These are phyloP conservation scores for Thalassoma bifasciatum DNA, from an alignment of 2,113 vertebrate species.

Conservation along the genomic window DNA sequence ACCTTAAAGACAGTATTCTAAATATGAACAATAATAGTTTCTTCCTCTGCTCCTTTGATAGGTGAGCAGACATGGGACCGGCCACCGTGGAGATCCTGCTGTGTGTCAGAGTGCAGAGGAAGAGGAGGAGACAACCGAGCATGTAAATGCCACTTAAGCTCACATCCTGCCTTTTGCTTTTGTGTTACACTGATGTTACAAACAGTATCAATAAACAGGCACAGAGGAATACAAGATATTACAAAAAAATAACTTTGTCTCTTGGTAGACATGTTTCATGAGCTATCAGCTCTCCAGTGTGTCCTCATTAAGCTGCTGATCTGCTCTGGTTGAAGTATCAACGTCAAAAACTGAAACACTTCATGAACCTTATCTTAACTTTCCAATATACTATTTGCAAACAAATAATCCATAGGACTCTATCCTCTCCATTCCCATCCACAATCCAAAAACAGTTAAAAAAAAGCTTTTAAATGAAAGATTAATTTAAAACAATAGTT, in stretches of 20 bases:
- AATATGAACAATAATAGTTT: too few species aligned
- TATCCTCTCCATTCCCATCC: too few species aligned
- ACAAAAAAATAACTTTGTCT: background rate
- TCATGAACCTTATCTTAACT: too few species aligned
- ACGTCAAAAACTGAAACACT: background rate
- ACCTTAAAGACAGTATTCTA: background rate
- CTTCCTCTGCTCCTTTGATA: constrained; percentile 30
- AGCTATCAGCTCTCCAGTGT: background rate
- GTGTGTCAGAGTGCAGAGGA: constrained; percentile 26
- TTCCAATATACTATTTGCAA: too few species aligned
- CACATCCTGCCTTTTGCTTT: constrained; percentile 52
- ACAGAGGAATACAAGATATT: background rate
- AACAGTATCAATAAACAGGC: constrained; percentile 15
- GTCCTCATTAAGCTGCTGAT: background rate
- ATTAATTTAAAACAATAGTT: too few species aligned
- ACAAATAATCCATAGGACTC: too few species aligned
- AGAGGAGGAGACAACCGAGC: constrained; percentile 41
- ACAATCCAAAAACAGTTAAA: background rate
- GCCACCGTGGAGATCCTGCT: background rate
- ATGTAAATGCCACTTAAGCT: constrained; percentile 74
- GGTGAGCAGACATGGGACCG: constrained; percentile 57
- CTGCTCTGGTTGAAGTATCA: background rate
- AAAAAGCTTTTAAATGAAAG: background rate
- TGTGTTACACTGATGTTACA: background rate
- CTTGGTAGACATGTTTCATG: background rate